These are phyloP conservation scores for Poeciliopsis prolifica DNA, from an alignment of 2,113 vertebrate species.

Conservation along the genomic window DNA sequence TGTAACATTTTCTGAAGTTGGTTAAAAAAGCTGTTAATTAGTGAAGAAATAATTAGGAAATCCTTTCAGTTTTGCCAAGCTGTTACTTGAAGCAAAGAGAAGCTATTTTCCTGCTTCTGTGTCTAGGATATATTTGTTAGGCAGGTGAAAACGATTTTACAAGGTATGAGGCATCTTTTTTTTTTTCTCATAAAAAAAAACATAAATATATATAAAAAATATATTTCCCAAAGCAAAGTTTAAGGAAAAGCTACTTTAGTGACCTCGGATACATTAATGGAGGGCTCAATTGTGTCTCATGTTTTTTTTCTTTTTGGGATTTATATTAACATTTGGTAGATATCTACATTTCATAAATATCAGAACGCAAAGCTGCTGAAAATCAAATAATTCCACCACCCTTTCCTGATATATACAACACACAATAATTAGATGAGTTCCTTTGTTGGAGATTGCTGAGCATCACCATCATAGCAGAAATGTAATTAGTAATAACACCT, in stretches of 20 bases:
- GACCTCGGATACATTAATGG: neutral
- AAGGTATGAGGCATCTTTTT: too few relatives aligned
- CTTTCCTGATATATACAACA: conserved; percentile 64
- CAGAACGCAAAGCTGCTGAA: neutral
- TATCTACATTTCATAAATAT: conserved; percentile 30
- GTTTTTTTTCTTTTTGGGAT: conserved; percentile 4
- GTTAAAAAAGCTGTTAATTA: too few relatives aligned
- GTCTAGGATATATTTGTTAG: too few relatives aligned
- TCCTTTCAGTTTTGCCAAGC: too few relatives aligned
- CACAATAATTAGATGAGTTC: conserved; percentile 70
- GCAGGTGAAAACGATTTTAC: too few relatives aligned
- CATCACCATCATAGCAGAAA: conserved; percentile 76
- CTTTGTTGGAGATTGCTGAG: conserved; percentile 51
- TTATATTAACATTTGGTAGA: conserved; percentile 25
- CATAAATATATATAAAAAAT: too few relatives aligned
- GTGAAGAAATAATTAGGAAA: too few relatives aligned
- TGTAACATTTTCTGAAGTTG: too few relatives aligned
- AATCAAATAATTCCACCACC: conserved; percentile 36
- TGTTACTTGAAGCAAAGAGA: too few relatives aligned
- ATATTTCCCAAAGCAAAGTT: neutral
- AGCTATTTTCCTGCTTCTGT: too few relatives aligned
- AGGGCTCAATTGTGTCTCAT: neutral
- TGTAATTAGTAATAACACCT: conserved; percentile 78
- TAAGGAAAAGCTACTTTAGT: conserved; percentile 10
- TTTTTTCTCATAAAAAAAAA: too few relatives aligned